Evolutionary conservation across 2,113 vertebrate species (phyloP).

Genomic region (Isichthys henryi): DNA sequence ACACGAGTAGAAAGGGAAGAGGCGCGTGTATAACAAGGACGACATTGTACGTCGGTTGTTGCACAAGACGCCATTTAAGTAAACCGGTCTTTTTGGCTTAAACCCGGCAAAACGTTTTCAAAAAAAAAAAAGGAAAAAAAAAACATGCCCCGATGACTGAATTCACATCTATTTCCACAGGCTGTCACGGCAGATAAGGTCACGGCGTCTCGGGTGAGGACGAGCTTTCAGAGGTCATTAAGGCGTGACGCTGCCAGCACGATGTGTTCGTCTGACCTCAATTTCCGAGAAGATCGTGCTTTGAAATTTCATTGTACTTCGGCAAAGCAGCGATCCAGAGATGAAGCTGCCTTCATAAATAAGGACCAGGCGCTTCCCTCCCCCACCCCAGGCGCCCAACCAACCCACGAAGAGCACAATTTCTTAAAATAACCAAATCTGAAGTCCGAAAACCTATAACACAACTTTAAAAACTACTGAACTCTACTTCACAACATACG

Average conservation of each 20-base stretch:
- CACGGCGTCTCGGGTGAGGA: not conserved
- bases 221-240: not conserved
- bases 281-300: conserved; percentile 11
- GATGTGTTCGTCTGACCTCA: not conserved
- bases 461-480: not conserved
- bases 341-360: conserved; percentile 3
- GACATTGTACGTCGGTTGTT: not conserved
- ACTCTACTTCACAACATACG: not conserved
- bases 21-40: not conserved
- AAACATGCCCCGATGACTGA: not conserved
- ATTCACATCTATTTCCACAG: not conserved
- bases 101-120: not conserved
- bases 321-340: not conserved
- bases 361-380: not conserved
- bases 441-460: not conserved
- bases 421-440: conserved; percentile 9
- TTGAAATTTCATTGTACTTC: not conserved
- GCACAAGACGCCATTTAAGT: not conserved
- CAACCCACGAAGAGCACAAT: not conserved
- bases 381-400: not conserved
- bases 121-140: not conserved
- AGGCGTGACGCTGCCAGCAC: not conserved
- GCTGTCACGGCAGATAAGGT: not conserved
- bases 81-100: not conserved
- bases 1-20: not conserved